Evolutionary conservation across 2,888 invertebrate genomes (phyloP), one percentile per base, ranked within the genome.

Genomic region (Arge pagana): DNA sequence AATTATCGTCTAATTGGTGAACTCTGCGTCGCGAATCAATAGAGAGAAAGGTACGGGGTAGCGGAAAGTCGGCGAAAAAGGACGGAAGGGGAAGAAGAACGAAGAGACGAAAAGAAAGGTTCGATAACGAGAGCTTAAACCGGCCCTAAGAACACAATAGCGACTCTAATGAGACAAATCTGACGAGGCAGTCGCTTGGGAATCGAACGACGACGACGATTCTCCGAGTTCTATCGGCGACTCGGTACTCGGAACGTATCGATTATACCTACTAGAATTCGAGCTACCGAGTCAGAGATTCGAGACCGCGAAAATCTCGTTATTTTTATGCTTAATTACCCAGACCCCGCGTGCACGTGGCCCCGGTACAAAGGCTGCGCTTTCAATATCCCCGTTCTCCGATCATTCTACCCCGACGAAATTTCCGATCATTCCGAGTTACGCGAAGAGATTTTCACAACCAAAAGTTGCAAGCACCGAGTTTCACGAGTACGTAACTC

Each of bases 91-190:
- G 40, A 24, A 19, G 13, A 19, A 50, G 35, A 45, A 37, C 51
- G 56, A 50, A 58, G 52, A 53, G 50, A 52, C 55, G 61, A 58
- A 64, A 61, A 59, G 62, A 61, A 40, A 50, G 48, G 26, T 48
- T 28, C 48, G 48, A 48, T 48, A 48, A 48, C 39, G 36, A 48
- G 48, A 48, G 48, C 39, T 48, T 61, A 64, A 68, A 70, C 69
- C 69, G 66, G 66, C 64, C 61, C 56, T 63, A 63, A 61, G 66
- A 63, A 65, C 67, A 74, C 74, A 74, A 74, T 74, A 69, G 70
- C 63, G 71, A 67, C 72, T 71, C 68, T 75, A 75, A 75, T 71
- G 75, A 75, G 75, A 75, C 73, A 74, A 73, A 74, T 74, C 72
- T 68, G 72, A 71, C 68, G 70, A 69, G 68, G 66, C 65, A 66